Conservation (phyloP, 2,797 vertebrate species). For the Mycteria americana region DNA sequence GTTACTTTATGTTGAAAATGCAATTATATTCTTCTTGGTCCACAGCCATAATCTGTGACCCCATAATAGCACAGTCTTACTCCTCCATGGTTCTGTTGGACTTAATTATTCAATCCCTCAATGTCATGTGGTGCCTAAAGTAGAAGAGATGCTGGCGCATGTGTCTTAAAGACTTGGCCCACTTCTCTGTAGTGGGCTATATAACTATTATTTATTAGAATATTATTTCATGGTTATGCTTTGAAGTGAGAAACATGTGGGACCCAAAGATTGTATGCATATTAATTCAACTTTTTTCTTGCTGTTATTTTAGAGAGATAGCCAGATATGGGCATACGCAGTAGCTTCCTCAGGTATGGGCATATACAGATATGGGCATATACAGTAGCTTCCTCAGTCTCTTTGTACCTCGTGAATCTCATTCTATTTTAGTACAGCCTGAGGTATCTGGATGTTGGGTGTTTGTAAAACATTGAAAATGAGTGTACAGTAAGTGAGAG, state of each 20-base stretch:
- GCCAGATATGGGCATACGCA: background rate
- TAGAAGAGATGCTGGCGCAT: background rate
- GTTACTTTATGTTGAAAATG: background rate
- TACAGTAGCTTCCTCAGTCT: background rate
- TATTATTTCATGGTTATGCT: constrained; percentile 5
- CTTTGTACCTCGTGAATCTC: background rate
- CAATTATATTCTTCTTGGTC: background rate
- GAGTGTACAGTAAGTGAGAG: background rate
- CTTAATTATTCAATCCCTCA: background rate
- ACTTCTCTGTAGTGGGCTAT: background rate
- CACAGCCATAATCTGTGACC: background rate
- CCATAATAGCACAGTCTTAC: background rate
- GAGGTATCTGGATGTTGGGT: background rate
- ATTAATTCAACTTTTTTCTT: background rate
- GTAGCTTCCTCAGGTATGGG: background rate
- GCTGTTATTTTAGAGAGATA: background rate
- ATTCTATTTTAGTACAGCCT: background rate
- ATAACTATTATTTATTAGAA: background rate
- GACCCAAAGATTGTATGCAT: background rate
- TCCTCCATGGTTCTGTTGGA: background rate
- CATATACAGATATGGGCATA: background rate
- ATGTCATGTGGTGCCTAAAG: background rate
- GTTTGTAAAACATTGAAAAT: background rate
- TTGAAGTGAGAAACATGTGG: background rate
- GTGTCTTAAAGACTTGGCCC: background rate